Percentiles rank a stretch among this genome's conserved stretches.
phyloP scores from a whole-genome alignment of 2,888 invertebrate genomes.

The Torymus auratus region DNA sequence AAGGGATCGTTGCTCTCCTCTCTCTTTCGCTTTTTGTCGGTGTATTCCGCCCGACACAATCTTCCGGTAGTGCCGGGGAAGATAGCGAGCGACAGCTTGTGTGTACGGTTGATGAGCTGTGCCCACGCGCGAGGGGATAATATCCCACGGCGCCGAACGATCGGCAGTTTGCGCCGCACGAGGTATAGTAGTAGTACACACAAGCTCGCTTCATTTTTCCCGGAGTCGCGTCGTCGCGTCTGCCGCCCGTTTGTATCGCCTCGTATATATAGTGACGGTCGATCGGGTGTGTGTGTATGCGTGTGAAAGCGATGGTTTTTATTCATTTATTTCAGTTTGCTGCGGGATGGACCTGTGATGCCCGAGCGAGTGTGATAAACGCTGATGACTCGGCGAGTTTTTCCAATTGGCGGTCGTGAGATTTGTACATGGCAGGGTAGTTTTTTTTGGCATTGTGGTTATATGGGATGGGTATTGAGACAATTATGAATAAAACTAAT shows the following conservation, averaged over 20 bases:
- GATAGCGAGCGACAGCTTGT: conserved; percentile 28
- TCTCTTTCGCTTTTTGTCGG: conserved; percentile 19
- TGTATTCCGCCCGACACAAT: conserved; percentile 46
- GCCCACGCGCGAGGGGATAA: conserved; percentile 7
- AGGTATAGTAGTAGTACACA: too few species aligned
- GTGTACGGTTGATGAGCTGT: conserved; percentile 29
- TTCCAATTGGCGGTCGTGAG: too few species aligned
- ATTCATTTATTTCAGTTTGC: too few species aligned
- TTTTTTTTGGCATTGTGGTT: too few species aligned
- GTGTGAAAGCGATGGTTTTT: too few species aligned
- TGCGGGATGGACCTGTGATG: not conserved
- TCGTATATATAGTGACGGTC: too few species aligned
- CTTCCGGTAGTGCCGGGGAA: conserved; percentile 37
- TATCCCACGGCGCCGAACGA: conserved; percentile 32
- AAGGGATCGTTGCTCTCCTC: conserved; percentile 20
- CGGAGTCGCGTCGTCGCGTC: too few species aligned
- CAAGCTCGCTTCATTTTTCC: too few species aligned
- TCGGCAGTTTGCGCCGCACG: conserved; percentile 17
- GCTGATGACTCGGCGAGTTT: not conserved
- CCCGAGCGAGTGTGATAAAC: conserved; percentile 3
- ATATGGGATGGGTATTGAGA: too few species aligned
- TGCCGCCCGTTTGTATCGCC: too few species aligned
- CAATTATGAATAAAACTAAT: too few species aligned
- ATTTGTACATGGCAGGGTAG: too few species aligned
- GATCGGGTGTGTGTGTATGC: not conserved